Evolutionary conservation across 2,888 invertebrate genomes (phyloP), one percentile per base, ranked within the genome.

Genomic region (Sturmia bella): DNA sequence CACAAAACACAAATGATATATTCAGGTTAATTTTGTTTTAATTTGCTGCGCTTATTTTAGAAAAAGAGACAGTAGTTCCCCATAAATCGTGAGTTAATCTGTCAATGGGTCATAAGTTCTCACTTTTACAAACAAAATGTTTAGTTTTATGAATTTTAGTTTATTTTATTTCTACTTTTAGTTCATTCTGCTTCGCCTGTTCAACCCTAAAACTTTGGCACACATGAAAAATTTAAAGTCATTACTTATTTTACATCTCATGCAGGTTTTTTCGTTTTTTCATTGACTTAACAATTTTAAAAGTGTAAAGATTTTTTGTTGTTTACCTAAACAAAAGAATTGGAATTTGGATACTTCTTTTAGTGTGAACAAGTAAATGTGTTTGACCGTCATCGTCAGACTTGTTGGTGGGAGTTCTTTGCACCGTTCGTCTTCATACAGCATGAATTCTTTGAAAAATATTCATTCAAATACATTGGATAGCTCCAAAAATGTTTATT

Each of bases 151-250:
- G 39, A 64, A 17, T 32, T 61, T 74, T 64, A 56, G n/a, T 9
- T 6, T 11, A 41, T 24, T n/a, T n/a, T n/a, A n/a, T n/a, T n/a
- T n/a, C n/a, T 57, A 72, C 24, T 56, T 24, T 15, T 2, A 17
- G 13, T 9, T 27, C n/a, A 39, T 43, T 37, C 50, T 19, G 9
- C 13, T 61, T 52, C 41, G 13, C n/a, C 12, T 39, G 54, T 56
- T 45, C 41, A 59, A 15, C 48, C 56, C 19, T 9, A 32, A 64
- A 61, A 59, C 48, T 68, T 75, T 80, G 84, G 83, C 84, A 85
- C 85, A 70, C 70, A 87, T 84, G 87, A 88, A 86, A 86, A 87
- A 89, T 89, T 85, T 86, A 84, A 85, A 84, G 86, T 87, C 87
- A 87, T 87, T 88, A 77, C 64, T 82, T 74, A 70, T 87, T 87